A percentile compares a stretch with the other conserved stretches of the same genome.
These are phyloP conservation scores for Pteromalus puparum DNA, from an alignment of 1,140 invertebrate genomes.

Conservation along the genomic window DNA sequence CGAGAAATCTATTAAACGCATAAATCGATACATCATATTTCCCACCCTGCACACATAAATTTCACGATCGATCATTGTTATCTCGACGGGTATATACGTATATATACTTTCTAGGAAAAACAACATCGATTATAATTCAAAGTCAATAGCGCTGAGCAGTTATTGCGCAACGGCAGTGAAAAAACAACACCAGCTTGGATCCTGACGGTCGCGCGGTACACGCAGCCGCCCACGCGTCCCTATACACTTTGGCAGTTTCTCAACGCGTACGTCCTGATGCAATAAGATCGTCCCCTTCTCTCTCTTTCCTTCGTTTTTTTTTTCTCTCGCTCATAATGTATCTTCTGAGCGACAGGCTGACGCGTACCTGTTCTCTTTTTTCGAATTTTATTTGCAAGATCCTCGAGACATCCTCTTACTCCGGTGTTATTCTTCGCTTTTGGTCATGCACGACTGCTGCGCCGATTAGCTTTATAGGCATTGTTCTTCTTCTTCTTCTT, in stretches of 20 bases:
- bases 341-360: not conserved
- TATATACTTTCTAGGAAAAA: not conserved
- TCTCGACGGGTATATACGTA: not conserved
- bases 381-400: not conserved
- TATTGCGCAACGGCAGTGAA: not conserved
- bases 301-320: not conserved
- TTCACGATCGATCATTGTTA: constrained; percentile 9
- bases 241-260: constrained; percentile 39
- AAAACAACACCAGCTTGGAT: not conserved
- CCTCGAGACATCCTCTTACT: not conserved
- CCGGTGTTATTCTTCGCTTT: not conserved
- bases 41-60: not conserved
- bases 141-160: not conserved
- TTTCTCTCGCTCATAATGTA: not conserved
- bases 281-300: not conserved
- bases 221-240: constrained; percentile 19
- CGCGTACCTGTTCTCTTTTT: not conserved
- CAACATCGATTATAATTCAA: not conserved
- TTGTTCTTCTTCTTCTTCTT: constrained; percentile 6
- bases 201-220: not conserved
- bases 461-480: not conserved
- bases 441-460: not conserved
- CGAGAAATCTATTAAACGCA: not conserved
- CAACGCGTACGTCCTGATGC: constrained; percentile 24
- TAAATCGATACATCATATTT: not conserved